Evolutionary conservation across 2,888 invertebrate genomes (phyloP).

Genomic region (Saturnia japonica): DNA sequence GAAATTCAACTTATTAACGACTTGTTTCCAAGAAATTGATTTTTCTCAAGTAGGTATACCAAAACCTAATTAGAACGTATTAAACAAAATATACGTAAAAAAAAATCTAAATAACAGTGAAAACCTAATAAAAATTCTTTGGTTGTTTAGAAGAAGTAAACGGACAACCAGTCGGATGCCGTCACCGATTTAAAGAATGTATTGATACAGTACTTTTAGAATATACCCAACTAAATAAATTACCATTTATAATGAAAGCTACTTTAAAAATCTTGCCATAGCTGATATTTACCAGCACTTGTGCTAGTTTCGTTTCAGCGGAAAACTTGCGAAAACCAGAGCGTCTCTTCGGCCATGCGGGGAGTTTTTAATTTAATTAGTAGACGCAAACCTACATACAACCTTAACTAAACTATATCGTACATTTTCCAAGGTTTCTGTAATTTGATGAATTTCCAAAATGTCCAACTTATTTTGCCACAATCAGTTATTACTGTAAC

Average conservation of each 20-base stretch:
- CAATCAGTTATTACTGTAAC: neutral
- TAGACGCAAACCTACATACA: slow-evolving; percentile 16
- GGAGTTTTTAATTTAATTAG: slow-evolving; percentile 26
- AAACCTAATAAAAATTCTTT: no score
- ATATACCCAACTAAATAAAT: neutral
- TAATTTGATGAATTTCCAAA: neutral
- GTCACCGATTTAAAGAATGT: no score
- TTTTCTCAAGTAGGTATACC: no score
- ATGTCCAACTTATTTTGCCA: neutral
- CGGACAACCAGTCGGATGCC: no score
- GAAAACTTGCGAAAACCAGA: slow-evolving; percentile 17
- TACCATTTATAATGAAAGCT: no score
- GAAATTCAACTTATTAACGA: no score
- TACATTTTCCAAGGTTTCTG: neutral
- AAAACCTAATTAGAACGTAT: no score
- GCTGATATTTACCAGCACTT: slow-evolving; percentile 19
- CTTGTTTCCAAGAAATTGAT: no score
- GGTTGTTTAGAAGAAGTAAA: no score
- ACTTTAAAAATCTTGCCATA: neutral
- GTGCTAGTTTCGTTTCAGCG: slow-evolving; percentile 15
- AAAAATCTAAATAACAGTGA: no score
- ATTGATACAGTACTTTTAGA: neutral
- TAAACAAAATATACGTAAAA: no score
- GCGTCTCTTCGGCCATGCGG: slow-evolving; percentile 19
- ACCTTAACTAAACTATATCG: neutral